These are phyloP conservation scores for Sebastes vulpes DNA, from an alignment of 2,797 vertebrate species.

Conservation along the genomic window DNA sequence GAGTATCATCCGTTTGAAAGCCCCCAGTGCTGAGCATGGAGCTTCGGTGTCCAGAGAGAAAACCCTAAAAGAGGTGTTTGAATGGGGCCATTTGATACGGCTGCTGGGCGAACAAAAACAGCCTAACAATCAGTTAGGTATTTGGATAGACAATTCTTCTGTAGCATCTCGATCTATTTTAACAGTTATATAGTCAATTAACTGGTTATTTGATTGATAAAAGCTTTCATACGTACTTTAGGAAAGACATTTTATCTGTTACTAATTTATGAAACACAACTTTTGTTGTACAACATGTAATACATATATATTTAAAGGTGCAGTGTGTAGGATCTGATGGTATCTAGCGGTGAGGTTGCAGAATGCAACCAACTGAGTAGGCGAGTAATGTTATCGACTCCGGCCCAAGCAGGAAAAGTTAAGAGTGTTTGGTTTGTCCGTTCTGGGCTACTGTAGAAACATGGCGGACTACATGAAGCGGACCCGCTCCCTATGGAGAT, in stretches of 20 bases:
- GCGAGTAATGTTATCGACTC: no score
- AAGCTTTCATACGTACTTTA: neutral
- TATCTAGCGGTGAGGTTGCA: no score
- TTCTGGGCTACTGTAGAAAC: no score
- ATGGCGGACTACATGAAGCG: no score
- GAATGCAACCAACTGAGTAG: no score
- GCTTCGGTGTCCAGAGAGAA: neutral
- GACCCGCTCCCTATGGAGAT: no score
- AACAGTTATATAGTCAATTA: neutral
- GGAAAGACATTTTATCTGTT: neutral
- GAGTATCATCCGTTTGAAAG: constrained; percentile 60
- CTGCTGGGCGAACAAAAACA: neutral
- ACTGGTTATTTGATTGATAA: no score
- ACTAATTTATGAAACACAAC: neutral
- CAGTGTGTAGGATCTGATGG: no score
- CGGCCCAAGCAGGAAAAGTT: no score
- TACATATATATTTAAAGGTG: neutral
- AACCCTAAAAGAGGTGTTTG: neutral
- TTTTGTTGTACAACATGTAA: neutral
- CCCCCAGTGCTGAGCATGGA: constrained; percentile 3
- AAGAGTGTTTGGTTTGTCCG: no score
- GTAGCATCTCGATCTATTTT: neutral
- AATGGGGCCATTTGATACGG: neutral
- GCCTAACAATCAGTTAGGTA: neutral
- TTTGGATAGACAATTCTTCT: neutral